phyloP scores from a whole-genome alignment of 2,797 vertebrate genomes.

The Typhlichthys subterraneus region DNA sequence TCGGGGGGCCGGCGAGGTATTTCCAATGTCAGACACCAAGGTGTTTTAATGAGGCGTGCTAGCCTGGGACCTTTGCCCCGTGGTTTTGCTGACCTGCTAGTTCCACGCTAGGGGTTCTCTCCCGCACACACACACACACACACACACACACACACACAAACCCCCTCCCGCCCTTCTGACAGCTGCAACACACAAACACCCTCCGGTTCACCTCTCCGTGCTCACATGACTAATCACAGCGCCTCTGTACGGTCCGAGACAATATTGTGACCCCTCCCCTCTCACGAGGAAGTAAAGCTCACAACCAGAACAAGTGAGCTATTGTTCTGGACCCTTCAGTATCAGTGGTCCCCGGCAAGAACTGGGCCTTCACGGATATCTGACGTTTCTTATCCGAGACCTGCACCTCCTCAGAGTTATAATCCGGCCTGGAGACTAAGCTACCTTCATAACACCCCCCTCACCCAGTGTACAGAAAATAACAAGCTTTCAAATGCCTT shows the following conservation, averaged over 20 bases:
- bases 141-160: no score
- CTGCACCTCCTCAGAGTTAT: constrained; percentile 27
- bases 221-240: constrained; percentile 73
- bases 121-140: background rate
- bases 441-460: constrained; percentile 6
- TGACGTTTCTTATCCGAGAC: constrained; percentile 35
- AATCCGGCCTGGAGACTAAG: constrained; percentile 30
- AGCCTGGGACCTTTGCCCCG: constrained; percentile 52
- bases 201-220: constrained; percentile 62
- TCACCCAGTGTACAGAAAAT: constrained; percentile 5
- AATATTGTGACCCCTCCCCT: constrained; percentile 59
- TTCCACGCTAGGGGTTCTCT: constrained; percentile 54
- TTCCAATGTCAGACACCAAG: constrained; percentile 51
- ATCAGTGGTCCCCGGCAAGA: constrained; percentile 46
- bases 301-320: constrained; percentile 63
- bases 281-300: constrained; percentile 58
- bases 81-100: constrained; percentile 63
- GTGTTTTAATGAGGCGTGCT: constrained; percentile 71
- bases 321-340: constrained; percentile 59
- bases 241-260: constrained; percentile 52
- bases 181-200: constrained; percentile 71
- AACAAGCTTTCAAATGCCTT: constrained; percentile 44
- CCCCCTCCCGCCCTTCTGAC: constrained; percentile 29
- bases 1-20: constrained; percentile 42
- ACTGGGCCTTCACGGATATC: constrained; percentile 48